Evolutionary conservation across 2,113 vertebrate species (phyloP).

Genomic region (Balaeniceps rex): DNA sequence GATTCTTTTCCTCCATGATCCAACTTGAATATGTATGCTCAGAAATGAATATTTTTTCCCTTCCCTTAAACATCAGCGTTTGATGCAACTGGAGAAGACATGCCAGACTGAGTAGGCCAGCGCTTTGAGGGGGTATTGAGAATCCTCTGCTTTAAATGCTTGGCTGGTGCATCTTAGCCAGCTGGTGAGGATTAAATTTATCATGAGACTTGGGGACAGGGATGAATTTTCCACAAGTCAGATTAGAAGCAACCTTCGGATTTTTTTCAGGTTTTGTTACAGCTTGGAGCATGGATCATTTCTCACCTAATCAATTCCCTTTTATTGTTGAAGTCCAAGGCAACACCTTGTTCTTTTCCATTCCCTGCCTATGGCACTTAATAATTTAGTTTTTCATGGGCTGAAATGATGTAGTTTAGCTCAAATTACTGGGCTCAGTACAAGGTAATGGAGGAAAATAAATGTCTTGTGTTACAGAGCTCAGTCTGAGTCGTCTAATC

Average conservation of each 20-base stretch:
- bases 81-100: background rate
- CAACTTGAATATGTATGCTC: background rate
- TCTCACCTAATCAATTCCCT: conserved; percentile 23
- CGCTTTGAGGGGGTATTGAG: background rate
- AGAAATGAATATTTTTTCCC: background rate
- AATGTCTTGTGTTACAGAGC: conserved; percentile 15
- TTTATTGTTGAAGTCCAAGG: conserved; percentile 23
- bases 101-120: background rate
- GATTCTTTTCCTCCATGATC: background rate
- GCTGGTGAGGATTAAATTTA: background rate
- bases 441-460: conserved; percentile 26
- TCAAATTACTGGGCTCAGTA: conserved; percentile 17
- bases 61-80: background rate
- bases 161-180: background rate
- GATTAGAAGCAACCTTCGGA: background rate
- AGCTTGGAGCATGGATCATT: background rate
- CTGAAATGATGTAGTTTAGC: conserved; percentile 4
- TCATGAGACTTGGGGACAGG: background rate
- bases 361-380: background rate
- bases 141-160: background rate
- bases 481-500: background rate
- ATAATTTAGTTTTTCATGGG: conserved; percentile 38
- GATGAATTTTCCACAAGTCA: background rate
- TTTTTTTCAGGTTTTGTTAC: background rate
- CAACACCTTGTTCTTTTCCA: conserved; percentile 26